phyloP scores from a whole-genome alignment of 2,797 vertebrate species.

The Pampus argenteus region DNA sequence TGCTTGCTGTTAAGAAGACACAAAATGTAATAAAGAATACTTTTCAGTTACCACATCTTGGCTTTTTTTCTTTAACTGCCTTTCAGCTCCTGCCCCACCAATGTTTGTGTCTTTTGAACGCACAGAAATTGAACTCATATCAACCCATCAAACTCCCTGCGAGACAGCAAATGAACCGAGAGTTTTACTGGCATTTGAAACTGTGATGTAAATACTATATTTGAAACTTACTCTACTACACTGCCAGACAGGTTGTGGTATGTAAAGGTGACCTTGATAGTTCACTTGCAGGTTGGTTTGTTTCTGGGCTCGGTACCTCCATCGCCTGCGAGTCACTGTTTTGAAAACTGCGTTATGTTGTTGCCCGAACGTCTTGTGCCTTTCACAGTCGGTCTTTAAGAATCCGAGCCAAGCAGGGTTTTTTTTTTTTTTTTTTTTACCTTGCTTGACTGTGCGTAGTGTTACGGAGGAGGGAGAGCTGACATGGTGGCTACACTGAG shows the following conservation, averaged over 20 bases:
- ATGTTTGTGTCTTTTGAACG: too few relatives aligned
- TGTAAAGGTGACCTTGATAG: conserved; percentile 14
- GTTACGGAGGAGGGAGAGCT: conserved; percentile 74
- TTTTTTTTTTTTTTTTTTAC: too few relatives aligned
- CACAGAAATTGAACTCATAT: too few relatives aligned
- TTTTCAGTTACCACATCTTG: background rate
- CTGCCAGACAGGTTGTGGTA: background rate
- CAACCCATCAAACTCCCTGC: too few relatives aligned
- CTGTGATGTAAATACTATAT: background rate
- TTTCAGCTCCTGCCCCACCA: too few relatives aligned
- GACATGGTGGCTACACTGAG: conserved; percentile 76
- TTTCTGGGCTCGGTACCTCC: conserved; percentile 13
- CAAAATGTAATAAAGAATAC: background rate
- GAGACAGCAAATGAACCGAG: too few relatives aligned
- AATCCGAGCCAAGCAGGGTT: conserved; percentile 53
- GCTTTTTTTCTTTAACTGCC: background rate
- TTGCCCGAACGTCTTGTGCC: conserved; percentile 42
- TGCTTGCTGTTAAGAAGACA: too few relatives aligned
- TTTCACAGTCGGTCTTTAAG: conserved; percentile 59
- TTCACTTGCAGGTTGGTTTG: conserved; percentile 24
- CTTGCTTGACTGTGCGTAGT: conserved; percentile 60
- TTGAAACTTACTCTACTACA: background rate
- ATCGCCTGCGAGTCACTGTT: conserved; percentile 48
- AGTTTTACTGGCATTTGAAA: background rate
- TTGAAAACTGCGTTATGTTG: conserved; percentile 41